Evolutionary conservation across 2,888 invertebrate genomes (phyloP), one percentile per base, ranked within the genome.

Genomic region (Lepidocyrtinus sp.): DNA sequence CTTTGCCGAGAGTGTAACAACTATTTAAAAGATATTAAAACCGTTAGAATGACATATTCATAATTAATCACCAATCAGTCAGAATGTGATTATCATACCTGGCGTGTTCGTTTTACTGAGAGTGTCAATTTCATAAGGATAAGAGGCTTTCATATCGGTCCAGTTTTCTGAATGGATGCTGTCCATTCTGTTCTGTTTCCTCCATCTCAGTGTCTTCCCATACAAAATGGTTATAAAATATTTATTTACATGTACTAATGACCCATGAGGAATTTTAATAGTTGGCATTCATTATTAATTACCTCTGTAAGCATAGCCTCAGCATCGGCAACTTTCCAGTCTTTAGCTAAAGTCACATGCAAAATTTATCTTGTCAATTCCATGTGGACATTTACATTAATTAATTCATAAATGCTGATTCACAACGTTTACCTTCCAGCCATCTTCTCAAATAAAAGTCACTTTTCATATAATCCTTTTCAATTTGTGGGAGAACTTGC

Each of bases 241-340:
- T 26, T 15, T 24, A 26, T 15, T 5, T 25, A 55, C 21, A 67
- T 67, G 19, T 24, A 21, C 46, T 2, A 36, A 65, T n/a, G n/a
- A n/a, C n/a, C n/a, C 55, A n/a, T n/a, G 17, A 15, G 55, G 55
- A 15, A n/a, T 55, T 55, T 2, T n/a, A 55, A 36, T 36, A n/a
- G n/a, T n/a, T n/a, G n/a, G n/a, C n/a, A n/a, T n/a, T n/a, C n/a
- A n/a, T n/a, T n/a, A n/a, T 55, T 17, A 61, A 27, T 19, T 2
- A 72, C 75, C 68, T 75, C 59, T 5, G 36, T 46, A 21, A 75
- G 21, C 68, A 75, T 61, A 15, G 68, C 59, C 27, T 75, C 75
- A 27, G 75, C 75, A 12, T 75, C 75, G 17, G 19, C 67, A 15
- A 68, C 61, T 12, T 75, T 75, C 75, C 75, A 75, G 27, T 75